phyloP scores from a whole-genome alignment of 2,888 invertebrate genomes.

The Polymixis flavicincta region DNA sequence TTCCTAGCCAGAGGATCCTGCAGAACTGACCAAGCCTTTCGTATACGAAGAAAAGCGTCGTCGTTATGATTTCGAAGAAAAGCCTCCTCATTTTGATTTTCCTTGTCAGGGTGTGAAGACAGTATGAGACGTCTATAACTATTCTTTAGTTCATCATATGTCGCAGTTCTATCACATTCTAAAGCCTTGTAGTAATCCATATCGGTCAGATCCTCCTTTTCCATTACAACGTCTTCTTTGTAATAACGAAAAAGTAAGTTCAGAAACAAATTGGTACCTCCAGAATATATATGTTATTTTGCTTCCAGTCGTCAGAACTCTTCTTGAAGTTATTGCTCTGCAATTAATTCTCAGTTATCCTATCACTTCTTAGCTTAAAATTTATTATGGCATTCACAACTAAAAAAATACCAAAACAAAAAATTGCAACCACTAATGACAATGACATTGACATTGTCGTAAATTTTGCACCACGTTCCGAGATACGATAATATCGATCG shows the following conservation, averaged over 20 bases:
- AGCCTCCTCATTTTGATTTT: slow-evolving; percentile 68
- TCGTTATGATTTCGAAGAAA: slow-evolving; percentile 73
- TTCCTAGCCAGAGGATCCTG: slow-evolving; percentile 91
- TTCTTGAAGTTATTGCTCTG: not conserved
- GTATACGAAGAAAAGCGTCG: slow-evolving; percentile 85
- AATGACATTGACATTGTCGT: too few species aligned
- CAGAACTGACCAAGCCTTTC: slow-evolving; percentile 93
- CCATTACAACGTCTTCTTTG: slow-evolving; percentile 52
- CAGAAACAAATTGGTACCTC: slow-evolving; percentile 36
- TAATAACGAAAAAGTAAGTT: slow-evolving; percentile 6
- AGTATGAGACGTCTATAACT: slow-evolving; percentile 91
- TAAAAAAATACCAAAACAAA: not conserved
- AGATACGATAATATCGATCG: too few species aligned
- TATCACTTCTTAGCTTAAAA: not conserved
- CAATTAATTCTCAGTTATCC: slow-evolving; percentile 3
- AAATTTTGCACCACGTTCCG: too few species aligned
- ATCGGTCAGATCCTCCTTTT: slow-evolving; percentile 55
- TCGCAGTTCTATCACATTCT: slow-evolving; percentile 88
- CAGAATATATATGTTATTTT: slow-evolving; percentile 6
- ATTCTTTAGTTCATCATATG: slow-evolving; percentile 91
- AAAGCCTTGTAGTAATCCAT: slow-evolving; percentile 90
- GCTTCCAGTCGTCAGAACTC: slow-evolving; percentile 6
- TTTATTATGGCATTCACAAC: not conserved
- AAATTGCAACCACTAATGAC: too few species aligned
- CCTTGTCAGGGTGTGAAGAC: slow-evolving; percentile 92